These are phyloP conservation scores for Gonioctena quinquepunctata DNA, from an alignment of 1,140 invertebrate genomes.

Conservation along the genomic window DNA sequence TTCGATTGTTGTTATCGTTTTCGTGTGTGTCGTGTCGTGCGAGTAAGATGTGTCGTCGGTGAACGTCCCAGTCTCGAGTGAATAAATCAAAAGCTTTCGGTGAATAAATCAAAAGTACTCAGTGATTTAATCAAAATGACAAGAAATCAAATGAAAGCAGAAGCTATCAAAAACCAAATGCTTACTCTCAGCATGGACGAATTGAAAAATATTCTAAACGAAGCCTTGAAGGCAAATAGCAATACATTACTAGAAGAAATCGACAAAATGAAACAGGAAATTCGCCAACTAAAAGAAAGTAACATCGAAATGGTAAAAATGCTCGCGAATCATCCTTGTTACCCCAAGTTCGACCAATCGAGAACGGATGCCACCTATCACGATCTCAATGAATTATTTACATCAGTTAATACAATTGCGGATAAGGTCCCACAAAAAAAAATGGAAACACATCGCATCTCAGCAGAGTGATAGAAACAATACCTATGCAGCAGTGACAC, in stretches of 20 bases:
- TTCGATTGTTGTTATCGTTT: too few species aligned
- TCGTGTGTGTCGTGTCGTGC: too few species aligned
- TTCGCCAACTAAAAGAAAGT: neutral
- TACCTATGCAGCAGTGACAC: neutral
- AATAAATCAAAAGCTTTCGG: too few species aligned
- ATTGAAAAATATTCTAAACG: too few species aligned
- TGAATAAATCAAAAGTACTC: too few species aligned
- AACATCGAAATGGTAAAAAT: neutral
- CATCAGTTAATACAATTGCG: neutral
- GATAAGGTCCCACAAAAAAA: neutral
- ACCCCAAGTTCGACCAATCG: neutral
- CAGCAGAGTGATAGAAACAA: neutral
- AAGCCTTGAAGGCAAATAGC: too few species aligned
- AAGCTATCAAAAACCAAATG: too few species aligned
- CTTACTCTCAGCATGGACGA: neutral
- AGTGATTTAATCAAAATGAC: neutral
- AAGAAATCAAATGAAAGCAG: neutral
- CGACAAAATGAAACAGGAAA: neutral
- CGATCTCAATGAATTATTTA: neutral
- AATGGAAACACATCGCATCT: neutral
- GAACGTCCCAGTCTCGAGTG: neutral
- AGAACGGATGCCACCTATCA: neutral
- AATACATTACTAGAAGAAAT: neutral
- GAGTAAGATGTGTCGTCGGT: neutral
- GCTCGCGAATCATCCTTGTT: neutral